These are phyloP conservation scores for Parauchenoglanis punctatus DNA, from an alignment of 2,797 vertebrate species.

Conservation along the genomic window DNA sequence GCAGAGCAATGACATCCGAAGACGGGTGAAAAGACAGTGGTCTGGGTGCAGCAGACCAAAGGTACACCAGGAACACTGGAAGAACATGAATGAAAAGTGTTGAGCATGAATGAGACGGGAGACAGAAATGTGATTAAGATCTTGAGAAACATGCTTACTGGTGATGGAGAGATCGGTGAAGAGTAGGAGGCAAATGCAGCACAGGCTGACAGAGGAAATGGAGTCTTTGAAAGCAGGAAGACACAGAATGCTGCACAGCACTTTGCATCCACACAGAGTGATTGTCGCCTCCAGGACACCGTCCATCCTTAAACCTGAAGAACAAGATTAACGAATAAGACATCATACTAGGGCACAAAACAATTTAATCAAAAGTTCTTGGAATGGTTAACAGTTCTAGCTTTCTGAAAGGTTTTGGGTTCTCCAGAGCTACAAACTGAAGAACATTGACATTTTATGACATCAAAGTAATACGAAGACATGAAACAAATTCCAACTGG, in stretches of 20 bases:
- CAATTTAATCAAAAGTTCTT: background rate
- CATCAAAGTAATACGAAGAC: background rate
- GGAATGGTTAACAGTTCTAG: background rate
- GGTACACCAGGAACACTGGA: constrained; percentile 69
- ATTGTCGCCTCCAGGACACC: constrained; percentile 68
- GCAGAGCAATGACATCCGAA: constrained; percentile 70
- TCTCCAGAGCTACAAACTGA: background rate
- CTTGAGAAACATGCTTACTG: constrained; percentile 20
- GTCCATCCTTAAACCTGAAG: constrained; percentile 68
- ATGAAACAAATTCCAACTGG: background rate
- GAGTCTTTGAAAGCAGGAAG: constrained; percentile 61
- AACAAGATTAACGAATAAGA: background rate
- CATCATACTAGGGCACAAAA: background rate
- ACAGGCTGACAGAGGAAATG: constrained; percentile 68
- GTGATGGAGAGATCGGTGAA: constrained; percentile 79
- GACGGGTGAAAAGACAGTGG: constrained; percentile 42
- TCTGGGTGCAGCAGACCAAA: constrained; percentile 65
- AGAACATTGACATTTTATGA: background rate
- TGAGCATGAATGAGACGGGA: background rate
- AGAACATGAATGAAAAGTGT: constrained; percentile 25
- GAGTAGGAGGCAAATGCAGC: constrained; percentile 75
- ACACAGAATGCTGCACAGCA: constrained; percentile 68
- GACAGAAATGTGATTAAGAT: background rate
- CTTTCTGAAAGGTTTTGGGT: background rate
- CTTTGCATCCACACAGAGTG: constrained; percentile 68